These are phyloP conservation scores for Mycetomoellerius zeteki DNA, from an alignment of 1,140 invertebrate species.

Conservation along the genomic window DNA sequence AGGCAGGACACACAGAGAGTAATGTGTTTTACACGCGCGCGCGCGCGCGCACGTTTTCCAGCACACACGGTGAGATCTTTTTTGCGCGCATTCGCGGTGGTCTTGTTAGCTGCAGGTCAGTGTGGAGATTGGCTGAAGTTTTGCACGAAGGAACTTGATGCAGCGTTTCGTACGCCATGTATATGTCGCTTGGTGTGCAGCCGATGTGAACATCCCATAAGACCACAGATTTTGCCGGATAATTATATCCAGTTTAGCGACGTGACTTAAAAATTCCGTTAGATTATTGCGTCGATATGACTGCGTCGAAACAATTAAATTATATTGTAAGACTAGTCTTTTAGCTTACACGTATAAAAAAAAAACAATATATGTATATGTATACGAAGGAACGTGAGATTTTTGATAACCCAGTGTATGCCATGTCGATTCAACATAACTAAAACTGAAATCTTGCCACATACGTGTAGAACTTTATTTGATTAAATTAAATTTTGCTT, in stretches of 20 bases:
- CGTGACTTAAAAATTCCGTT: not conserved
- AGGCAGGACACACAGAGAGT: conserved; percentile 45
- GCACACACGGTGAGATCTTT: conserved; percentile 42
- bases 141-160: conserved; percentile 16
- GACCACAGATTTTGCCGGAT: conserved; percentile 18
- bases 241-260: conserved; percentile 14
- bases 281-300: not conserved
- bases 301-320: not conserved
- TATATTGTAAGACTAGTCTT: not conserved
- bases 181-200: not conserved
- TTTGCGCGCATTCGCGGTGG: conserved; percentile 34
- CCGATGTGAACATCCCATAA: conserved; percentile 5
- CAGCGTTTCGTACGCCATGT: not conserved
- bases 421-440: not conserved
- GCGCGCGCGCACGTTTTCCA: not conserved
- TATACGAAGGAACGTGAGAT: not conserved
- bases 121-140: conserved; percentile 36
- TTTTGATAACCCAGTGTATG: not conserved
- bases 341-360: not conserved
- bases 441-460: conserved; percentile 9
- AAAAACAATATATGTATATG: too few species aligned
- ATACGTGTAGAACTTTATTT: not conserved
- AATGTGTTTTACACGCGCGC: not conserved
- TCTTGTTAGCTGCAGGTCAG: conserved; percentile 21
- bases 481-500: not conserved